These are phyloP conservation scores for Megamerina dolium DNA, from an alignment of 2,888 invertebrate genomes.

Conservation along the genomic window DNA sequence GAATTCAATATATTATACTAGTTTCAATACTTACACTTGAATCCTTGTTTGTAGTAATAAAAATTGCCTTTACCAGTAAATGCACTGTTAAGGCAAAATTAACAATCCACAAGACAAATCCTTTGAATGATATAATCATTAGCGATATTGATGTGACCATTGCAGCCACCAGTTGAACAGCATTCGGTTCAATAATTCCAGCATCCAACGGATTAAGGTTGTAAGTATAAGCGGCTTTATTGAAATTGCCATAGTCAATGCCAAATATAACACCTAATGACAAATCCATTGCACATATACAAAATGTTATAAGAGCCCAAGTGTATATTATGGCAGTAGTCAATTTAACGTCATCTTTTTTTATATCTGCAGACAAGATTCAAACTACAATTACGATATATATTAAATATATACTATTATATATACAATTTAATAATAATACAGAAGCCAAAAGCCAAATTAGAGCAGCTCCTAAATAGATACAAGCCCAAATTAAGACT, in stretches of 20 bases:
- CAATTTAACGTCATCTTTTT: constrained; percentile 28
- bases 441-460: constrained; percentile 42
- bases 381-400: no score
- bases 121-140: constrained; percentile 48
- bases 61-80: constrained; percentile 27
- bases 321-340: constrained; percentile 31
- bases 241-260: constrained; percentile 40
- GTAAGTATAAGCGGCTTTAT: constrained; percentile 22
- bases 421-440: constrained; percentile 26
- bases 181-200: constrained; percentile 25
- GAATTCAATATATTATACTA: no score
- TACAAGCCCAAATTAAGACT: constrained; percentile 40
- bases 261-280: constrained; percentile 44
- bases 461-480: constrained; percentile 40
- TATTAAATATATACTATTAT: constrained; percentile 2
- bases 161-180: constrained; percentile 33
- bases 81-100: constrained; percentile 41
- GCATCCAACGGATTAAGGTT: constrained; percentile 27
- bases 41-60: constrained; percentile 29
- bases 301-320: constrained; percentile 38
- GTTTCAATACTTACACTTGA: constrained; percentile 36
- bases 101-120: constrained; percentile 49
- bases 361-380: constrained; percentile 33
- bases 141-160: constrained; percentile 40
- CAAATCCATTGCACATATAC: constrained; percentile 42